Percentiles rank a stretch among this genome's conserved stretches.
These are phyloP conservation scores for Aplochiton taeniatus DNA, from an alignment of 2,797 vertebrate species.

Conservation along the genomic window DNA sequence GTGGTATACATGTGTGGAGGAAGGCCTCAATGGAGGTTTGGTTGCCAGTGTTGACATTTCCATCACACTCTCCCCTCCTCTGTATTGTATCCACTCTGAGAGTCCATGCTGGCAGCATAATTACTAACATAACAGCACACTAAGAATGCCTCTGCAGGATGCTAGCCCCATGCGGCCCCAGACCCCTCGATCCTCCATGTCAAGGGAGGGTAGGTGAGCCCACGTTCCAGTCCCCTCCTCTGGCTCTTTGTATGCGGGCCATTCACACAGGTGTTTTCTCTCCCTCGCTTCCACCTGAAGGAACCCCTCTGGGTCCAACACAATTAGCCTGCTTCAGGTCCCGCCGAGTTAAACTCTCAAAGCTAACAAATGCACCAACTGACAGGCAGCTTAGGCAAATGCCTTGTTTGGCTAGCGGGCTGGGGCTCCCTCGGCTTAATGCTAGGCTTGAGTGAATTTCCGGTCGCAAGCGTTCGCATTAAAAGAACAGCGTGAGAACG, in stretches of 20 bases:
- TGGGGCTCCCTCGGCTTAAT: constrained; percentile 49
- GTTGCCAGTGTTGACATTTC: constrained; percentile 44
- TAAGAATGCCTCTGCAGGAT: constrained; percentile 73
- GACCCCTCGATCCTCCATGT: constrained; percentile 48
- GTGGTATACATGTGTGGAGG: too few species aligned
- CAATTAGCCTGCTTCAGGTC: constrained; percentile 67
- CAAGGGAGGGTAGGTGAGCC: constrained; percentile 60
- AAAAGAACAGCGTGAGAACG: constrained; percentile 56
- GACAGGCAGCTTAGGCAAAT: constrained; percentile 69
- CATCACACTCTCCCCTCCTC: constrained; percentile 19
- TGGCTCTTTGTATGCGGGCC: constrained; percentile 53
- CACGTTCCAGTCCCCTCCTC: constrained; percentile 33
- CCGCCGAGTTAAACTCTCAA: constrained; percentile 63
- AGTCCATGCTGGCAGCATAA: constrained; percentile 73
- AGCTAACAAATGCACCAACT: constrained; percentile 66
- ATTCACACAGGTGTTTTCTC: constrained; percentile 57
- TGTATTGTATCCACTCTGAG: constrained; percentile 66
- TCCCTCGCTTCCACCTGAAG: constrained; percentile 58
- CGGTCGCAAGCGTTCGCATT: constrained; percentile 54
- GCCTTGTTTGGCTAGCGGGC: constrained; percentile 56
- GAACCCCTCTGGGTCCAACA: constrained; percentile 65
- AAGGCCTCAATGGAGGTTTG: constrained; percentile 11
- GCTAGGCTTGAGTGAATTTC: constrained; percentile 51
- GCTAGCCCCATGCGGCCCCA: constrained; percentile 62
- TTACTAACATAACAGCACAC: constrained; percentile 72